Evolutionary conservation across 2,113 vertebrate genomes (phyloP).

Genomic region (Rostratula benghalensis): DNA sequence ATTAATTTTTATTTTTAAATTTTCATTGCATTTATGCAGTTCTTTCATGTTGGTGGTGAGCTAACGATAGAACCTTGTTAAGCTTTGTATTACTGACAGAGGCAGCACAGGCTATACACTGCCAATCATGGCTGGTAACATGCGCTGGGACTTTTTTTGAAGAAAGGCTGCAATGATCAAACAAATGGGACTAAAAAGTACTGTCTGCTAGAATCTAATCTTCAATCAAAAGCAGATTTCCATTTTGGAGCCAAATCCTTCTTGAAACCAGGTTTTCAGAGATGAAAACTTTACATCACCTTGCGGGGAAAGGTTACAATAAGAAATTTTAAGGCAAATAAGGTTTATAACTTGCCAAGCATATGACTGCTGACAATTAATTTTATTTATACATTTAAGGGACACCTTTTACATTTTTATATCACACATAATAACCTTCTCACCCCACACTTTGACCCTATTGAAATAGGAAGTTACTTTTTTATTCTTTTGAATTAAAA

Average conservation of each 20-base stretch:
- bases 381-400: neutral
- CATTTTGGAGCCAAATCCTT: neutral
- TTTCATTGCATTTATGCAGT: neutral
- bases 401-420: conserved; percentile 6
- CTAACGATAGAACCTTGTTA: neutral
- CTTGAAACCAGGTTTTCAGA: conserved; percentile 22
- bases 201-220: neutral
- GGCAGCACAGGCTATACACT: neutral
- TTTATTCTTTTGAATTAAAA: neutral
- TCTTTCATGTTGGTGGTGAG: neutral
- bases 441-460: neutral
- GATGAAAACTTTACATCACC: conserved; percentile 49
- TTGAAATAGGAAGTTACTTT: neutral
- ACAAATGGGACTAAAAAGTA: neutral
- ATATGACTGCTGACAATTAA: neutral
- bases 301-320: neutral
- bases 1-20: neutral
- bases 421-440: neutral
- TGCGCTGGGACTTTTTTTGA: neutral
- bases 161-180: neutral
- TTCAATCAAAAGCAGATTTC: conserved; percentile 52
- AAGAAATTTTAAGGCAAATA: conserved; percentile 22
- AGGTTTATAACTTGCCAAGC: neutral
- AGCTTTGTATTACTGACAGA: neutral
- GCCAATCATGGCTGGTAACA: neutral